These are phyloP conservation scores for Microtus ochrogaster DNA, from an alignment of 2,113 vertebrate species.

Conservation along the genomic window DNA sequence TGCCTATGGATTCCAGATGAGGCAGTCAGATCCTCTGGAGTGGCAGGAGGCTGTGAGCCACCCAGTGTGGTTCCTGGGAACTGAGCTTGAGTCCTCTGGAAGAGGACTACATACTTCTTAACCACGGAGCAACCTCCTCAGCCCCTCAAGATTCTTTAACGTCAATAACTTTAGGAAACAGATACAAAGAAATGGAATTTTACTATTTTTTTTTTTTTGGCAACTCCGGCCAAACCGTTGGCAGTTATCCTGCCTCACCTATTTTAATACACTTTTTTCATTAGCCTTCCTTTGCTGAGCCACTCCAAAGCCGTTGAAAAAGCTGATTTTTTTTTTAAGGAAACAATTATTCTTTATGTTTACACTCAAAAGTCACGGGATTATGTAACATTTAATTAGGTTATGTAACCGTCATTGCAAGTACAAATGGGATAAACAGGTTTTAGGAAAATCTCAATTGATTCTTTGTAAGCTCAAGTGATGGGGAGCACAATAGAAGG, in stretches of 20 bases:
- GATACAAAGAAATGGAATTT: background rate
- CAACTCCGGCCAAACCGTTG: background rate
- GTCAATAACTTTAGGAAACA: slow-evolving; percentile 1
- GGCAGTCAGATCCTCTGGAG: background rate
- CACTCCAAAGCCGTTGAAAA: slow-evolving; percentile 51
- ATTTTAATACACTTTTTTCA: slow-evolving; percentile 38
- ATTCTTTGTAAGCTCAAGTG: slow-evolving; percentile 60
- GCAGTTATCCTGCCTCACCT: background rate
- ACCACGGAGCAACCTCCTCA: background rate
- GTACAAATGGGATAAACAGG: slow-evolving; percentile 58
- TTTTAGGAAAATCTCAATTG: slow-evolving; percentile 54
- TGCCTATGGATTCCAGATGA: background rate
- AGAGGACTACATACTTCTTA: background rate
- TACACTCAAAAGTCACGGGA: slow-evolving; percentile 56
- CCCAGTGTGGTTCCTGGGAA: background rate
- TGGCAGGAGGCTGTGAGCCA: background rate
- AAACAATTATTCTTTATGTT: slow-evolving; percentile 74
- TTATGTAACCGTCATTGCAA: slow-evolving; percentile 66
- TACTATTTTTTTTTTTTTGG: background rate
- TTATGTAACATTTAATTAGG: slow-evolving; percentile 74
- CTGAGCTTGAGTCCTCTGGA: background rate
- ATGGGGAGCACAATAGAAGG: background rate
- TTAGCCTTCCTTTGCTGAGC: background rate
- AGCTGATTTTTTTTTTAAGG: slow-evolving; percentile 62
- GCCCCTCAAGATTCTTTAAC: slow-evolving; percentile 29